A percentile compares a stretch with the other conserved stretches of the same genome.
Conservation (phyloP, 2,113 vertebrate species). For the Vanacampus margaritifer region DNA sequence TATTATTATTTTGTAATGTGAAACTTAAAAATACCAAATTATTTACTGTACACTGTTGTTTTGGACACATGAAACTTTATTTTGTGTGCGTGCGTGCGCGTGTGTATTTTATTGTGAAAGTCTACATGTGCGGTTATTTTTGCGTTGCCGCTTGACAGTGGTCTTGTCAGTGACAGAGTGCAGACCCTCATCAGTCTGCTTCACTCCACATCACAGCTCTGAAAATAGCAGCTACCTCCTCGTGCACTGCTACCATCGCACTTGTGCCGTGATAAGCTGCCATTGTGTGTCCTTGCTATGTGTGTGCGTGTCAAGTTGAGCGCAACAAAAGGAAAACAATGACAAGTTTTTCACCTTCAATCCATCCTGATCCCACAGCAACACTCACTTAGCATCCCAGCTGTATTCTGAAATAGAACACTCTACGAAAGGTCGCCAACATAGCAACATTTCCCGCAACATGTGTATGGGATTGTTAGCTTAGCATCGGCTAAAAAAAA, state of each 20-base stretch:
- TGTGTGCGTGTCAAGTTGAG: not conserved
- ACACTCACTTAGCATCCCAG: not conserved
- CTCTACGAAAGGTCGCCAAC: not conserved
- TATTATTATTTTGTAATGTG: not conserved
- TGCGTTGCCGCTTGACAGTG: constrained; percentile 14
- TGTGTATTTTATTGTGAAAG: constrained; percentile 51
- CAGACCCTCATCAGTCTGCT: constrained; percentile 57
- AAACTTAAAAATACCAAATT: too few species aligned
- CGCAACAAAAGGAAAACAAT: not conserved
- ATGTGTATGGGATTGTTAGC: not conserved
- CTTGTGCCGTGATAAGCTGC: constrained; percentile 7
- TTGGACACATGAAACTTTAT: too few species aligned
- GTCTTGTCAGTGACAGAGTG: constrained; percentile 66
- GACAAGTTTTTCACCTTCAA: not conserved
- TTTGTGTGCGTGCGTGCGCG: not conserved
- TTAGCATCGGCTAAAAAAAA: not conserved
- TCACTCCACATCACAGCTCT: constrained; percentile 53
- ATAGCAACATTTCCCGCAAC: not conserved
- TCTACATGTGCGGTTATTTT: not conserved
- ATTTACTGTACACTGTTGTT: too few species aligned
- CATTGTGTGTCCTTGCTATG: not conserved
- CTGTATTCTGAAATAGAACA: not conserved
- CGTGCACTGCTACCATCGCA: constrained; percentile 33
- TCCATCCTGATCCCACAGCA: not conserved
- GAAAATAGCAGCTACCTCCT: constrained; percentile 53